Evolutionary conservation across 1,140 invertebrate genomes (phyloP).

Genomic region (Pogonomyrmex barbatus): DNA sequence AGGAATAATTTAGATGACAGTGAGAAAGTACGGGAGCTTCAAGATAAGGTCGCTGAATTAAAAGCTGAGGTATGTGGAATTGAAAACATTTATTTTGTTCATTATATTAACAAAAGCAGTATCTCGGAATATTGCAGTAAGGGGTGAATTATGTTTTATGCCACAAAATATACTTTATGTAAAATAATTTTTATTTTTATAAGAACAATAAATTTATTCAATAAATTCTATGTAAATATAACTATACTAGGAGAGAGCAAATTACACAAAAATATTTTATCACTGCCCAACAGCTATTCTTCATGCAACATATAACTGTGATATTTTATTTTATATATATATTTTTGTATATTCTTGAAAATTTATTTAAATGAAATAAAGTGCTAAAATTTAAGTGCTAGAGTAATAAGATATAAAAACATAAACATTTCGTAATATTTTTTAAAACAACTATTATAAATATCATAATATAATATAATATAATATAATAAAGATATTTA

Average conservation of each 20-base stretch:
- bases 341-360: not conserved
- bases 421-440: not conserved
- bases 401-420: too few relatives aligned
- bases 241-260: not conserved
- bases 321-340: not conserved
- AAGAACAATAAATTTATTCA: not conserved
- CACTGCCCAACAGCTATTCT: not conserved
- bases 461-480: not conserved
- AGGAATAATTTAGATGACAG: constrained; percentile 93
- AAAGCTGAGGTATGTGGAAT: constrained; percentile 93
- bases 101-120: constrained; percentile 67
- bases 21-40: constrained; percentile 94
- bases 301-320: not conserved
- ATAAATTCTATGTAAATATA: not conserved
- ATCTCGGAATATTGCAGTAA: constrained; percentile 73
- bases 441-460: not conserved
- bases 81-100: not conserved
- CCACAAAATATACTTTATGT: constrained; percentile 36
- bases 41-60: constrained; percentile 95
- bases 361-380: too few relatives aligned
- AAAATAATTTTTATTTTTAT: constrained; percentile 13
- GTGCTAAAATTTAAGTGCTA: too few relatives aligned
- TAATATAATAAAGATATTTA: not conserved
- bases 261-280: constrained; percentile 27
- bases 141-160: constrained; percentile 68